phyloP scores from a whole-genome alignment of 2,888 invertebrate genomes.

The Choristoneura rosaceana region DNA sequence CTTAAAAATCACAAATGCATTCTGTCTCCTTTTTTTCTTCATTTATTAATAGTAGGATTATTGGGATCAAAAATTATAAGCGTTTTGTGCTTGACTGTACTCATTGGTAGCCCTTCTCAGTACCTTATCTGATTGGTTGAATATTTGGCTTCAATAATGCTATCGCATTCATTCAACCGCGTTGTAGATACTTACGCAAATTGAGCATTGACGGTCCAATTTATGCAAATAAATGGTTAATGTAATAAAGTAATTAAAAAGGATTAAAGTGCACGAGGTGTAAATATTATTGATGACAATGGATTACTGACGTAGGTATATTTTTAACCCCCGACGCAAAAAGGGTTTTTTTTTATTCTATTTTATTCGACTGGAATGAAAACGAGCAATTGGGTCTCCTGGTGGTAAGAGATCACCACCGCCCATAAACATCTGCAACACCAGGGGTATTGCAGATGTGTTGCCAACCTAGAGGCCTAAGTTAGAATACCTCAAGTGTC shows the following conservation, averaged over 20 bases:
- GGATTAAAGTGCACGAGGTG: not conserved
- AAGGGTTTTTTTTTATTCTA: no score
- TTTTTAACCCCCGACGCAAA: no score
- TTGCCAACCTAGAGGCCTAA: no score
- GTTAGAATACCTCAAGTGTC: no score
- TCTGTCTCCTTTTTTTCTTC: no score
- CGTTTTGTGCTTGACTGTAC: constrained; percentile 44
- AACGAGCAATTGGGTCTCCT: no score
- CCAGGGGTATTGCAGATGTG: no score
- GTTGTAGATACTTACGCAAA: constrained; percentile 32
- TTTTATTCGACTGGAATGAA: no score
- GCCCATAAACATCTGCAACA: no score
- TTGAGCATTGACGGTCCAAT: constrained; percentile 33
- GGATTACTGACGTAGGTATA: not conserved
- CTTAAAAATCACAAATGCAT: no score
- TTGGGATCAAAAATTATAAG: not conserved
- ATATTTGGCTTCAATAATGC: constrained; percentile 67
- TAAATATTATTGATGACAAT: not conserved
- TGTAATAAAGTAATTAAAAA: not conserved
- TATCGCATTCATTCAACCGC: constrained; percentile 51
- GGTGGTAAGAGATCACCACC: no score
- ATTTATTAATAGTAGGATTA: no score
- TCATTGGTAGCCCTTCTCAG: constrained; percentile 49
- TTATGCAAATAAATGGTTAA: constrained; percentile 22
- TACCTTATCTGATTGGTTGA: constrained; percentile 62